Evolutionary conservation across 2,888 invertebrate genomes (phyloP).

Genomic region (Autographa gamma): DNA sequence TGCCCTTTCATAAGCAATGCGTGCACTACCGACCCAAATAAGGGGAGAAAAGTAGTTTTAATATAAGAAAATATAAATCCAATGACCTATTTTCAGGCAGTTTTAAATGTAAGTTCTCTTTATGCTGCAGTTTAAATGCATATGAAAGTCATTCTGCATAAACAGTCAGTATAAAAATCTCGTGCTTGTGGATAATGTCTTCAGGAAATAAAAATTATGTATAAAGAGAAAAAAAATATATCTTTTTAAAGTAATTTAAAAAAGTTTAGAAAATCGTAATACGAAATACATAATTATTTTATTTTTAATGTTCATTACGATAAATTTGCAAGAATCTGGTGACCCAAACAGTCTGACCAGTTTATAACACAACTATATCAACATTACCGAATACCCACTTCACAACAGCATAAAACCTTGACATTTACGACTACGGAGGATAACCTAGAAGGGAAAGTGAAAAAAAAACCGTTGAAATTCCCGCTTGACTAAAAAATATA

Average conservation of each 20-base stretch:
- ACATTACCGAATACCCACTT: constrained; percentile 13
- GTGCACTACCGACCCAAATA: background rate
- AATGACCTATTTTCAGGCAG: background rate
- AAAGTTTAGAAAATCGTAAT: too few relatives aligned
- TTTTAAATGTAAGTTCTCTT: background rate
- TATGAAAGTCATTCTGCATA: background rate
- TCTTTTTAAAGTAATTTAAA: too few relatives aligned
- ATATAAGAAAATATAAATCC: background rate
- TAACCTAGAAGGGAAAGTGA: constrained; percentile 56
- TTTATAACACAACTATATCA: constrained; percentile 7
- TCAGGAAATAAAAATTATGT: background rate
- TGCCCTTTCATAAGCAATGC: background rate
- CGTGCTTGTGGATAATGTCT: background rate
- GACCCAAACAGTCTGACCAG: background rate
- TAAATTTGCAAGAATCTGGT: too few relatives aligned
- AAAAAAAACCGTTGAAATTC: constrained; percentile 69
- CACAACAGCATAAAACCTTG: constrained; percentile 20
- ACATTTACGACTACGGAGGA: constrained; percentile 38
- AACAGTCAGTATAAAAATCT: background rate
- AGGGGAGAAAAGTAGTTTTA: background rate
- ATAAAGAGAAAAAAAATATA: too few relatives aligned
- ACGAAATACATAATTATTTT: too few relatives aligned
- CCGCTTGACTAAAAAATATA: constrained; percentile 71
- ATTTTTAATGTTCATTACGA: too few relatives aligned
- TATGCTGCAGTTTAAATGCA: background rate